phyloP scores from a whole-genome alignment of 2,797 vertebrate genomes.

The Eidolon dupreanum region DNA sequence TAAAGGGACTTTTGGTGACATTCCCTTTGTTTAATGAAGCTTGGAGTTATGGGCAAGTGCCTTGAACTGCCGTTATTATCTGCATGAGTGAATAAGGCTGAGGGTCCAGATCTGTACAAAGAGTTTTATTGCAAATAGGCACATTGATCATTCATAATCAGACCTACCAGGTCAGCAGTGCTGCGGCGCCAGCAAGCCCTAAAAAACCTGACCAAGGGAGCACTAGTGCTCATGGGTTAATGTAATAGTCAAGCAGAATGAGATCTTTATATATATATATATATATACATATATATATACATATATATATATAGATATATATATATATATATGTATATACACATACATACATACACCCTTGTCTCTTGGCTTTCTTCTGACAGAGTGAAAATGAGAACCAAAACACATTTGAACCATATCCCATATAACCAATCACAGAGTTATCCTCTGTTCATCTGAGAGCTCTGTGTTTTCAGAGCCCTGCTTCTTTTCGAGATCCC shows the following conservation, averaged over 20 bases:
- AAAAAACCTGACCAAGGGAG: constrained; percentile 86
- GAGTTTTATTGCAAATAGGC: constrained; percentile 87
- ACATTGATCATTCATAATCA: constrained; percentile 91
- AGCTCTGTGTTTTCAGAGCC: neutral
- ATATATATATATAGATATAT: constrained; percentile 45
- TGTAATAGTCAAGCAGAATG: constrained; percentile 82
- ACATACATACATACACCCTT: constrained; percentile 1
- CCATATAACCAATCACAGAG: neutral
- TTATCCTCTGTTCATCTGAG: neutral
- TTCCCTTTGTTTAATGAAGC: constrained; percentile 90
- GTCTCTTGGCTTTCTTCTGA: constrained; percentile 78
- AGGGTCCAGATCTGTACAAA: constrained; percentile 85
- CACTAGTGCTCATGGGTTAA: constrained; percentile 81
- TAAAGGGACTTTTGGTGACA: constrained; percentile 88
- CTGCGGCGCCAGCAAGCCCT: constrained; percentile 73
- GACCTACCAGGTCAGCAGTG: constrained; percentile 85
- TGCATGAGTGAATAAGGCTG: constrained; percentile 88
- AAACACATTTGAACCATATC: neutral
- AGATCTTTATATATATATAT: constrained; percentile 71
- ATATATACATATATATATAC: neutral
- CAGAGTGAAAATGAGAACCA: neutral
- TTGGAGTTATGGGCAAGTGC: constrained; percentile 88
- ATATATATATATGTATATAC: too few relatives aligned
- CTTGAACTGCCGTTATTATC: constrained; percentile 89
- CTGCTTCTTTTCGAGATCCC: neutral